A percentile compares a stretch with the other conserved stretches of the same genome.
Evolutionary conservation across 2,797 vertebrate genomes (phyloP).

Genomic region (Microctenopoma lineatum): DNA sequence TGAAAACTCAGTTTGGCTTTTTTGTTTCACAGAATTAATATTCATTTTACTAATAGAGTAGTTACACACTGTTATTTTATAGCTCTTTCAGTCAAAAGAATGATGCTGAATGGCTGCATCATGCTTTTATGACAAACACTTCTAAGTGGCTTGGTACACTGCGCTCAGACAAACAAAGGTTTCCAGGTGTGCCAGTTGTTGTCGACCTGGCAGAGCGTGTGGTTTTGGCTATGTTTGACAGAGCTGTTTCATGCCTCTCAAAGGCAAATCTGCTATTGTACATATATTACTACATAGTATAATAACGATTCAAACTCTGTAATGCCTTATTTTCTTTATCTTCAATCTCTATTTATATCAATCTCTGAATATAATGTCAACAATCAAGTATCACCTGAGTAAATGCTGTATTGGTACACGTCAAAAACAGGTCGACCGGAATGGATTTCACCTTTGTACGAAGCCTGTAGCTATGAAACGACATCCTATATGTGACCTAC

Average conservation of each 20-base stretch:
- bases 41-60: conserved; percentile 4
- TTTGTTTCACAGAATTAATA: neutral
- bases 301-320: too few species aligned
- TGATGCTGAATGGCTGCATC: neutral
- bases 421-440: too few species aligned
- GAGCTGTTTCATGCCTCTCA: conserved; percentile 23
- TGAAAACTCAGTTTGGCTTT: neutral
- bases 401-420: too few species aligned
- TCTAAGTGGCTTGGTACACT: conserved; percentile 68
- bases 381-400: too few species aligned
- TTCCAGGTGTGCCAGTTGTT: conserved; percentile 59
- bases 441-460: too few species aligned
- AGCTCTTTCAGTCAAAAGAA: conserved; percentile 2
- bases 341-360: neutral
- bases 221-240: conserved; percentile 38
- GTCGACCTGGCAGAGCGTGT: conserved; percentile 44
- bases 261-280: neutral
- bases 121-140: conserved; percentile 55
- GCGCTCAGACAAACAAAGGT: conserved; percentile 52
- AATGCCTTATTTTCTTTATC: neutral
- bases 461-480: too few species aligned
- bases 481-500: too few species aligned
- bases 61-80: conserved; percentile 13
- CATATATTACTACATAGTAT: neutral
- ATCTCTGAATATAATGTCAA: neutral